A percentile compares a stretch with the other conserved stretches of the same genome.
Evolutionary conservation across 92 coral and sea anemone species (phyloP).

Genomic region (Parazoanthus atlanticus): DNA sequence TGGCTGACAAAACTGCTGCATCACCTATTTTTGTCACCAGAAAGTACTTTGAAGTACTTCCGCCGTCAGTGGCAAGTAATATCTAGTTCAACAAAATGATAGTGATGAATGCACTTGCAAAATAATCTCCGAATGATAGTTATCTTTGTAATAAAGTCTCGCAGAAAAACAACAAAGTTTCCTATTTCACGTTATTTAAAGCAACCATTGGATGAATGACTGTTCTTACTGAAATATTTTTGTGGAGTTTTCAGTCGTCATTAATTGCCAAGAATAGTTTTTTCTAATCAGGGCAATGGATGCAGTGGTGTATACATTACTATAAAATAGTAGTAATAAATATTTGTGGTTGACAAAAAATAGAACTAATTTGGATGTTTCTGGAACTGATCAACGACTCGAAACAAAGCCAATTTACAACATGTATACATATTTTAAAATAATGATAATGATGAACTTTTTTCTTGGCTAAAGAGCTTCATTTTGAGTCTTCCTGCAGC

Average conservation of each 20-base stretch:
- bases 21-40: neutral
- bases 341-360: neutral
- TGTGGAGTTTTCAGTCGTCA: neutral
- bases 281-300: neutral
- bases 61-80: neutral
- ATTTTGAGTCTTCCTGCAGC: no score
- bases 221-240: neutral
- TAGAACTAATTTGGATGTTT: neutral
- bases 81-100: neutral
- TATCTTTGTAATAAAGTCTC: neutral
- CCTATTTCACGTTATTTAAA: neutral
- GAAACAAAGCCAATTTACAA: no score
- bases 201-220: neutral
- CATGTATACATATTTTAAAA: neutral
- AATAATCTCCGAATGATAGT: neutral
- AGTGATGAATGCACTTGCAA: neutral
- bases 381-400: neutral
- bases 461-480: no score
- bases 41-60: neutral
- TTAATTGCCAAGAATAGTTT: neutral
- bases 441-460: no score
- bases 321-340: no score
- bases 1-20: neutral
- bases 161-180: neutral
- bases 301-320: neutral